These are phyloP conservation scores for Cynoglossus semilaevis DNA, from an alignment of 2,113 vertebrate genomes.

Conservation along the genomic window DNA sequence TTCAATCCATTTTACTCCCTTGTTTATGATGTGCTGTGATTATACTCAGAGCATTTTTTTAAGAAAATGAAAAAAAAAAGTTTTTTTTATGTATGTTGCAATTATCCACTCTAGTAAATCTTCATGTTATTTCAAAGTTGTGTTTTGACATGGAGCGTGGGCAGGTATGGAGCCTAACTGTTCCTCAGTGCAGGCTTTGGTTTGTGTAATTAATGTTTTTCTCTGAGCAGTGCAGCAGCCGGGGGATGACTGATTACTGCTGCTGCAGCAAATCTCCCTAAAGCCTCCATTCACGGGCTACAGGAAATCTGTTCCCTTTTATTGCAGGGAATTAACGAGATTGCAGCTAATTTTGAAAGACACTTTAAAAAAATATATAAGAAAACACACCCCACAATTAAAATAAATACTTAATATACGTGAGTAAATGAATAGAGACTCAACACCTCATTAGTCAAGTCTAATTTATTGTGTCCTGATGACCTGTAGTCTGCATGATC, in stretches of 20 bases:
- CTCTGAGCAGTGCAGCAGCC: slow-evolving; percentile 38
- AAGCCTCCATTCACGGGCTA: slow-evolving; percentile 17
- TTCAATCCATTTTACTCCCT: slow-evolving; percentile 29
- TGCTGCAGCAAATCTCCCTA: slow-evolving; percentile 32
- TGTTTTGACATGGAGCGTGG: neutral
- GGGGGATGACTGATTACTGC: slow-evolving; percentile 40
- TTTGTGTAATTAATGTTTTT: slow-evolving; percentile 55
- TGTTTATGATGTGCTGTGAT: slow-evolving; percentile 30
- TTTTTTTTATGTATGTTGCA: too few relatives aligned
- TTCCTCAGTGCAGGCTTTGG: slow-evolving; percentile 20
- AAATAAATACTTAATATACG: neutral
- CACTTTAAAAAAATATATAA: neutral
- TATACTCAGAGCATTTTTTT: neutral
- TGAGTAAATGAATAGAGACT: neutral
- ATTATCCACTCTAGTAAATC: neutral
- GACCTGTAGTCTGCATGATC: neutral
- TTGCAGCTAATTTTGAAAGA: neutral
- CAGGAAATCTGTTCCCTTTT: slow-evolving; percentile 1
- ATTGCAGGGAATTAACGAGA: slow-evolving; percentile 7
- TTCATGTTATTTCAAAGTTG: neutral
- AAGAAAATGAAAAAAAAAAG: slow-evolving; percentile 14
- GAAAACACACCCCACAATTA: neutral
- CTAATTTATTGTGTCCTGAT: slow-evolving; percentile 9
- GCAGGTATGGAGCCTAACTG: slow-evolving; percentile 35
- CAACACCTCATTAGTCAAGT: slow-evolving; percentile 23